Evolutionary conservation across 2,113 vertebrate genomes (phyloP), one percentile per base, ranked within the genome.

Genomic region (Rattus rattus): DNA sequence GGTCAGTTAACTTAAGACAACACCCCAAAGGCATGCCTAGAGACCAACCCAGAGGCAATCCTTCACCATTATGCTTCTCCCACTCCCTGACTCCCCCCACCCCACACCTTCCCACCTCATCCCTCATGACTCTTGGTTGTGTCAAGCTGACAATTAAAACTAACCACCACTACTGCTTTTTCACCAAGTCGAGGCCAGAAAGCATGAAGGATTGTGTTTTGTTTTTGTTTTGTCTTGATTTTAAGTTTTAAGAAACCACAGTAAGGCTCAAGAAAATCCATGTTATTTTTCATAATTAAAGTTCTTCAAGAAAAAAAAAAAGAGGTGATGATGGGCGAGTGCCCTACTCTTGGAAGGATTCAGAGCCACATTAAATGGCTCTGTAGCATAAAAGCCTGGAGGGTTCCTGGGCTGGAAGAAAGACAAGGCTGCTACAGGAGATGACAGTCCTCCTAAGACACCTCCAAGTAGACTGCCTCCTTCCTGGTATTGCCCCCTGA

Each of bases 221-320:
- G n/a, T 19, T 36, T 80, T 39, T 72, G 70, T 39, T 72, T 72
- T 22, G 19, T 49, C 43, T 43, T 49, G 24, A 54, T 49, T 70
- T 24, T 43, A 76, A 56, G 20, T 47, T 69, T 77, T n/a, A 86
- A 94, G 72, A 69, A 79, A 87, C 52, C 49, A 67, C 9, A 47
- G 28, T 91, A 76, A 67, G 73, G 24, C 11, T 67, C 76, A 72
- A 92, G 43, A 88, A 92, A 90, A 92, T 8, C 54, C 39, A 54
- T 75, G 61, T 91, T 30, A 81, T 63, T 96, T 93, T 92, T 90
- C 43, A 76, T 47, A 76, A 83, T 72, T 77, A 63, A 84, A 87
- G 67, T 52, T n/a, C 7, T 36, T 17, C 54, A 6, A 56, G 39
- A 94, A 93, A 33, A 14, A 33, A 14, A 75, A 86, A 43, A 43